Percentiles rank a stretch among this genome's conserved stretches.
These are phyloP conservation scores for Seira musarum DNA, from an alignment of 2,888 invertebrate species.

Conservation along the genomic window DNA sequence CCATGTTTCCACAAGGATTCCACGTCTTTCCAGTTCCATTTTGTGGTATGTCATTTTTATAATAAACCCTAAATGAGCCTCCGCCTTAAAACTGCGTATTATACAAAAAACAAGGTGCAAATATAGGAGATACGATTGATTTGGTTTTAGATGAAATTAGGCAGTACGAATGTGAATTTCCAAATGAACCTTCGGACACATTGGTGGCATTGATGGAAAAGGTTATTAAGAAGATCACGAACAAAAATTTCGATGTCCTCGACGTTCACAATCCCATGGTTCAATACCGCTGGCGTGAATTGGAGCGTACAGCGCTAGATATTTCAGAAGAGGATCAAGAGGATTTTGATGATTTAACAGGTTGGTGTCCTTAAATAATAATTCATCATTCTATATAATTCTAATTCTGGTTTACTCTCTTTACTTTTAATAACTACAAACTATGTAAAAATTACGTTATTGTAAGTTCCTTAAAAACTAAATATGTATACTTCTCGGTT, in stretches of 20 bases:
- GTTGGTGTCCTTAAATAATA: slow-evolving; percentile 43
- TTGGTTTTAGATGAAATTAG: slow-evolving; percentile 50
- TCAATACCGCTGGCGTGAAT: slow-evolving; percentile 56
- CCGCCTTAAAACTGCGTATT: no score
- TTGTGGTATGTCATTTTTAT: slow-evolving; percentile 37
- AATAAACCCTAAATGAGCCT: no score
- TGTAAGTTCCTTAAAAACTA: no score
- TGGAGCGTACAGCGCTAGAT: slow-evolving; percentile 59
- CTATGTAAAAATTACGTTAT: no score
- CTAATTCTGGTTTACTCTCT: not conserved
- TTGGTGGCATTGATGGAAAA: slow-evolving; percentile 57
- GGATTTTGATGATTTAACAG: slow-evolving; percentile 59
- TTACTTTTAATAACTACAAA: no score
- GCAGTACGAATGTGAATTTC: slow-evolving; percentile 36
- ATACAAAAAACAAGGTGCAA: not conserved
- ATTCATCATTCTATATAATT: not conserved
- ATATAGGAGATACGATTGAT: not conserved
- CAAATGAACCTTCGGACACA: not conserved
- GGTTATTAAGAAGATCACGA: slow-evolving; percentile 62
- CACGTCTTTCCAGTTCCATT: slow-evolving; percentile 64
- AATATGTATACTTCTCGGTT: no score
- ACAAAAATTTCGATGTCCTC: slow-evolving; percentile 57
- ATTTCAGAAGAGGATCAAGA: slow-evolving; percentile 49
- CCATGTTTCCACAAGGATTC: slow-evolving; percentile 66
- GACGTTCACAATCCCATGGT: slow-evolving; percentile 60